phyloP scores from a whole-genome alignment of 2,113 vertebrate genomes.

The Mystacornis crossleyi region DNA sequence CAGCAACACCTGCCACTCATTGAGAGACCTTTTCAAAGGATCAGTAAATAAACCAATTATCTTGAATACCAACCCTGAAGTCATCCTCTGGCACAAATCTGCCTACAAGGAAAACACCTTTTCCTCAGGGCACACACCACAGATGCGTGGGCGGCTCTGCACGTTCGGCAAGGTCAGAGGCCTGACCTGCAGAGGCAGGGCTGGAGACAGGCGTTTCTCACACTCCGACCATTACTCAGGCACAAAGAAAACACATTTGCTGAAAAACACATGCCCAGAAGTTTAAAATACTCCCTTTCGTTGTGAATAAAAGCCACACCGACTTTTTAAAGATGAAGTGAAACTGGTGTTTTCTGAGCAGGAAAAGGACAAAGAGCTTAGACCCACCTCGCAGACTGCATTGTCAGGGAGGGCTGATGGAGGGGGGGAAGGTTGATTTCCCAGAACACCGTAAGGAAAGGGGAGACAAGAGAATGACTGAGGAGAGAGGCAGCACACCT shows the following conservation, averaged over 20 bases:
- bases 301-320: background rate
- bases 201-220: background rate
- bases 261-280: conserved; percentile 9
- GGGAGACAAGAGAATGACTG: background rate
- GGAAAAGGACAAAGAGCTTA: background rate
- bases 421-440: background rate
- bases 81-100: conserved; percentile 23
- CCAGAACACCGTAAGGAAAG: background rate
- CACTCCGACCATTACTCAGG: background rate
- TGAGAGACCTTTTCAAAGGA: background rate
- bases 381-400: background rate
- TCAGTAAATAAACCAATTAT: conserved; percentile 46
- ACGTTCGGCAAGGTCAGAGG: background rate
- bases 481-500: background rate
- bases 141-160: background rate
- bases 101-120: conserved; percentile 3
- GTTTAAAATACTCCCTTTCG: background rate
- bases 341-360: background rate
- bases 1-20: background rate
- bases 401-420: background rate
- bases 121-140: background rate
- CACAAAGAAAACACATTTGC: conserved; percentile 3
- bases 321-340: background rate
- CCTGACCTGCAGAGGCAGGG: background rate
- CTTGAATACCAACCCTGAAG: conserved; percentile 10